Conservation (phyloP, 2,113 vertebrate genomes). For the Lichenostomus cassidix region DNA sequence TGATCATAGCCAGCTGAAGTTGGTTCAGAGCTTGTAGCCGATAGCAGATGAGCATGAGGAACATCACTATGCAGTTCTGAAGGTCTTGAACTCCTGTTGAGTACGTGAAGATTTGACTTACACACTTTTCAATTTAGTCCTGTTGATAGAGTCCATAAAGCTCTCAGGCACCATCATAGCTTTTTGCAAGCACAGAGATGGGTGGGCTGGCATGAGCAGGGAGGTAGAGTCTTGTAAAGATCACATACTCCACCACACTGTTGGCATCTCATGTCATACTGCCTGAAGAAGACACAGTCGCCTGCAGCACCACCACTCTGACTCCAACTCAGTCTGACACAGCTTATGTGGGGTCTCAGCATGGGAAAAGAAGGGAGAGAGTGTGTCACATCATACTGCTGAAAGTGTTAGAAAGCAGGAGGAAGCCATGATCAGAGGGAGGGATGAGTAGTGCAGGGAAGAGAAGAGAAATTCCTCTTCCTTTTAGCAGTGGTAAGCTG, state of each 20-base stretch:
- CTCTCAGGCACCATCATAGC: conserved; percentile 80
- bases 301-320: conserved; percentile 80
- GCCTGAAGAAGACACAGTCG: conserved; percentile 84
- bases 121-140: conserved; percentile 83
- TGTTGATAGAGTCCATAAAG: conserved; percentile 83
- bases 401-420: neutral
- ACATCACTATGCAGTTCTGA: conserved; percentile 79
- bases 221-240: conserved; percentile 87
- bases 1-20: neutral
- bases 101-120: conserved; percentile 86
- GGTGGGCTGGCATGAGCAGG: conserved; percentile 81
- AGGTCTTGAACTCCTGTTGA: conserved; percentile 86
- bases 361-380: neutral
- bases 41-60: conserved; percentile 78
- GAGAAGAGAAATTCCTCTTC: neutral
- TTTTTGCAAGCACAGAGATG: conserved; percentile 86
- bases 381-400: neutral
- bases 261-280: conserved; percentile 79
- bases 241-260: conserved; percentile 82
- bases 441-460: neutral
- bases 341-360: neutral
- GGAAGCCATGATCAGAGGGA: neutral
- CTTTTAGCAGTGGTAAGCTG: neutral
- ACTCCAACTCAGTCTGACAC: conserved; percentile 74
- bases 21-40: neutral